Evolutionary conservation across 2,797 vertebrate species (phyloP).

Genomic region (Typhlichthys subterraneus): DNA sequence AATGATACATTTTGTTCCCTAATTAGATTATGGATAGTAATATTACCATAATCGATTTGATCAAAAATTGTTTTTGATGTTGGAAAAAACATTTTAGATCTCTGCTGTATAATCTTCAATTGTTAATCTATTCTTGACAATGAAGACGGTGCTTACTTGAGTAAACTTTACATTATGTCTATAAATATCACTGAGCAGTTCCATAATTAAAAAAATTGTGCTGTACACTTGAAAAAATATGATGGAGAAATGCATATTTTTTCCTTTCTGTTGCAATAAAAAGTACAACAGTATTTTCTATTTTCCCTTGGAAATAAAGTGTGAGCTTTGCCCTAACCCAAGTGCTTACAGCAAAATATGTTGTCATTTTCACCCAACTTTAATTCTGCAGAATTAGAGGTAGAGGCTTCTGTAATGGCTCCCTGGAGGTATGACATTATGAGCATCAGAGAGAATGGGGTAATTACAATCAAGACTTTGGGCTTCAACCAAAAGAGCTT

Average conservation of each 20-base stretch:
- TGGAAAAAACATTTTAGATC: too few relatives aligned
- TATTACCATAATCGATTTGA: too few relatives aligned
- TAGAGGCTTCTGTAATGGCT: conserved; percentile 66
- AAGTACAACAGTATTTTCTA: conserved; percentile 47
- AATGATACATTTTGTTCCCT: too few relatives aligned
- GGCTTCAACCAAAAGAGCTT: conserved; percentile 65
- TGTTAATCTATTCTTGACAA: too few relatives aligned
- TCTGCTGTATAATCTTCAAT: too few relatives aligned
- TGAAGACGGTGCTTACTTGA: too few relatives aligned
- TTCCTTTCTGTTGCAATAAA: conserved; percentile 38
- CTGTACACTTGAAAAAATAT: too few relatives aligned
- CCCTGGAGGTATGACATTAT: conserved; percentile 69
- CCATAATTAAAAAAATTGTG: too few relatives aligned
- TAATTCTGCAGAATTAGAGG: conserved; percentile 69
- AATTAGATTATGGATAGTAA: too few relatives aligned
- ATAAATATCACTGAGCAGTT: too few relatives aligned
- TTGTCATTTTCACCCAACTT: conserved; percentile 28
- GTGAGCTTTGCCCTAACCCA: conserved; percentile 19
- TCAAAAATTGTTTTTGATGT: too few relatives aligned
- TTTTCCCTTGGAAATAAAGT: conserved; percentile 44
- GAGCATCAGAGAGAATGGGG: conserved; percentile 67
- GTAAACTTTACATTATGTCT: too few relatives aligned
- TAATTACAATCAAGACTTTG: conserved; percentile 72
- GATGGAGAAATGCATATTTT: conserved; percentile 23
- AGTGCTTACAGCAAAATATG: conserved; percentile 36